Conservation (phyloP, 2,888 invertebrate species). For the Drosophila hamatofila region DNA sequence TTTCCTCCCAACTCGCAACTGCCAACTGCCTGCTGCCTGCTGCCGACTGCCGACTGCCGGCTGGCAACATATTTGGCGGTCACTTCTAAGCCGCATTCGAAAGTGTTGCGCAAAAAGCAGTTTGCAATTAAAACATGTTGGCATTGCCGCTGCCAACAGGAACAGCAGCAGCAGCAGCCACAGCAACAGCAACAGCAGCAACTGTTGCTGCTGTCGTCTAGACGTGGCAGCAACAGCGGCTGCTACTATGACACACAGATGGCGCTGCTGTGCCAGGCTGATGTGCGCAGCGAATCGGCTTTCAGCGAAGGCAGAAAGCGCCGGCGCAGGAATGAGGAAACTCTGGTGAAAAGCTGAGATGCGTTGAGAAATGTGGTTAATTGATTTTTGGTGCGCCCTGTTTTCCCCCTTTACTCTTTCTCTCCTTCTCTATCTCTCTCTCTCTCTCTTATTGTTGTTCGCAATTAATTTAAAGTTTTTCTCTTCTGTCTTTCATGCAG, state of each 20-base stretch:
- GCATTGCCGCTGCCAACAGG: constrained; percentile 41
- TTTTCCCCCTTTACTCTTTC: neutral
- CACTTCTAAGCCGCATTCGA: constrained; percentile 77
- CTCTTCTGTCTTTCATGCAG: constrained; percentile 56
- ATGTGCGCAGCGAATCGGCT: constrained; percentile 75
- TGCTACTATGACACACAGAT: constrained; percentile 72
- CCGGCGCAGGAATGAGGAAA: constrained; percentile 76
- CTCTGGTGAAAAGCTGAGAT: constrained; percentile 76
- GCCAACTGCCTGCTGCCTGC: neutral
- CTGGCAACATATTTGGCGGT: constrained; percentile 69
- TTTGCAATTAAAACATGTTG: constrained; percentile 80
- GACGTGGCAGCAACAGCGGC: constrained; percentile 21
- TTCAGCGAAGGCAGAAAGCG: constrained; percentile 54
- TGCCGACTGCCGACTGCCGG: constrained; percentile 22
- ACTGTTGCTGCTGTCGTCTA: constrained; percentile 41
- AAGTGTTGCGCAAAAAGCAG: constrained; percentile 81
- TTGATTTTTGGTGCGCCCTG: constrained; percentile 62
- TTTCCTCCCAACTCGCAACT: constrained; percentile 4
- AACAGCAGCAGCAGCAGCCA: constrained; percentile 1
- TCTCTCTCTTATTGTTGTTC: neutral
- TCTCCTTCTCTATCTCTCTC: neutral
- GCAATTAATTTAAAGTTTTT: constrained; percentile 38
- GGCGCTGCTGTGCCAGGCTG: constrained; percentile 63
- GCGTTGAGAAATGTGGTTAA: constrained; percentile 80
- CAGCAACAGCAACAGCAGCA: constrained; percentile 8